Conservation (phyloP, 2,113 vertebrate species). For the Pagrus major region DNA sequence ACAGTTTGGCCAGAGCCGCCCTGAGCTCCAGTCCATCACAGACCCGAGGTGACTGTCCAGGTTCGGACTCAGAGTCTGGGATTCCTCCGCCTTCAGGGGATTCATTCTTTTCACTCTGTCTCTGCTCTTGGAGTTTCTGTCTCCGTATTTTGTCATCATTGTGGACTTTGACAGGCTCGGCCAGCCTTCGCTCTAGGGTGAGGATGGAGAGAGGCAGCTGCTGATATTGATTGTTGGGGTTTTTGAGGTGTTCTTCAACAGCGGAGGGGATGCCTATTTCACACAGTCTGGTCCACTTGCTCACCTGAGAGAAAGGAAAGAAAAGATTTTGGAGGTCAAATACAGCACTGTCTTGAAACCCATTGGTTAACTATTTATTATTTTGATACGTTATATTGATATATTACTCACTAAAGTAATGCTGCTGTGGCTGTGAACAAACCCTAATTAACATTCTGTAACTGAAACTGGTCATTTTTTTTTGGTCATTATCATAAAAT, state of each 20-base stretch:
- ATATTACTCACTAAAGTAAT: not conserved
- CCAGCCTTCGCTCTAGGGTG: slow-evolving; percentile 89
- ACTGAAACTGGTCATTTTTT: not conserved
- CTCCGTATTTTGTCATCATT: slow-evolving; percentile 97
- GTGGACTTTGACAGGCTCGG: slow-evolving; percentile 94
- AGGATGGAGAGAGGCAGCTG: slow-evolving; percentile 88
- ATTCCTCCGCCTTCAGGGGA: slow-evolving; percentile 12
- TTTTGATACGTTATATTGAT: not conserved
- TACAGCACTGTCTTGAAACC: not conserved
- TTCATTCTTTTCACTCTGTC: slow-evolving; percentile 21
- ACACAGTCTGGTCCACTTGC: slow-evolving; percentile 97
- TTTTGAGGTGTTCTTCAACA: slow-evolving; percentile 87
- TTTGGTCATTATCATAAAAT: not conserved
- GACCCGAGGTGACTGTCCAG: slow-evolving; percentile 33
- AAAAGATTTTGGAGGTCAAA: not conserved
- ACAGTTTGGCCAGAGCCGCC: slow-evolving; percentile 90
- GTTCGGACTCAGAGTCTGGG: not conserved
- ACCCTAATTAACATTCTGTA: not conserved
- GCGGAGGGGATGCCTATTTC: slow-evolving; percentile 93
- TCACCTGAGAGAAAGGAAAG: slow-evolving; percentile 86
- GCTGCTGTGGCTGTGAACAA: not conserved
- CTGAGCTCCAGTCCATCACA: slow-evolving; percentile 85
- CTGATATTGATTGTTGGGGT: slow-evolving; percentile 63
- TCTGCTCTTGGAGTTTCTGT: slow-evolving; percentile 90
- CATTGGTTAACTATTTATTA: not conserved